Conservation (phyloP, 2,113 vertebrate species). For the Hassar affinis region DNA sequence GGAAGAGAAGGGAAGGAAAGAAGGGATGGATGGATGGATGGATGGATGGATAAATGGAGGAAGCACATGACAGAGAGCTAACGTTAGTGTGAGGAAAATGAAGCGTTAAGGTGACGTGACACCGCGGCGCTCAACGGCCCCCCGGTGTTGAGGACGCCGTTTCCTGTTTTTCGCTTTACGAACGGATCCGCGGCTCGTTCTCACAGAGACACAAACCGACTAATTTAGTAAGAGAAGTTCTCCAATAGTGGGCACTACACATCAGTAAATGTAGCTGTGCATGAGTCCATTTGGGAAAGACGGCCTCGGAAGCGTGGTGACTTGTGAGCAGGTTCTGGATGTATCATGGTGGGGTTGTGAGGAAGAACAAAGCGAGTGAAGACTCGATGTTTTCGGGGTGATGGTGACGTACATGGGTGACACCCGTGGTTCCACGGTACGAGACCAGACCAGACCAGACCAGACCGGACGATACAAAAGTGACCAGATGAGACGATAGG, state of each 20-base stretch:
- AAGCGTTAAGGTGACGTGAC: slow-evolving; percentile 45
- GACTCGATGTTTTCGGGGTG: background rate
- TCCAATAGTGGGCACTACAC: too few relatives aligned
- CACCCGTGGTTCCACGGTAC: slow-evolving; percentile 52
- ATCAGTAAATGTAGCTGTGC: too few relatives aligned
- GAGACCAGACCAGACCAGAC: slow-evolving; percentile 44
- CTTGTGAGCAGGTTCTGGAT: background rate
- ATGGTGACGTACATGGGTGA: slow-evolving; percentile 54
- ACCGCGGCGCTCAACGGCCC: background rate
- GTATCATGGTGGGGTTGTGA: background rate
- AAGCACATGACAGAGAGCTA: slow-evolving; percentile 78
- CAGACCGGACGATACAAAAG: too few relatives aligned
- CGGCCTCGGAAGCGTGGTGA: too few relatives aligned
- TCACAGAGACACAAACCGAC: too few relatives aligned
- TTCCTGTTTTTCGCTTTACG: too few relatives aligned
- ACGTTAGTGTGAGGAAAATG: slow-evolving; percentile 66
- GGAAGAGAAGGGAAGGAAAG: slow-evolving; percentile 69
- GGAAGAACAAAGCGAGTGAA: background rate
- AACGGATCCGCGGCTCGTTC: too few relatives aligned
- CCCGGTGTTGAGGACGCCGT: too few relatives aligned
- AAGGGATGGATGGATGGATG: slow-evolving; percentile 71
- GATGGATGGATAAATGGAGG: slow-evolving; percentile 76
- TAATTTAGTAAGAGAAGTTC: too few relatives aligned
- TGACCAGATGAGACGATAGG: background rate
- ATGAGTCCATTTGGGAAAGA: too few relatives aligned